Evolutionary conservation across 2,888 invertebrate species (phyloP), one percentile per base, ranked within the genome.

Genomic region (Euzophera pinguis): DNA sequence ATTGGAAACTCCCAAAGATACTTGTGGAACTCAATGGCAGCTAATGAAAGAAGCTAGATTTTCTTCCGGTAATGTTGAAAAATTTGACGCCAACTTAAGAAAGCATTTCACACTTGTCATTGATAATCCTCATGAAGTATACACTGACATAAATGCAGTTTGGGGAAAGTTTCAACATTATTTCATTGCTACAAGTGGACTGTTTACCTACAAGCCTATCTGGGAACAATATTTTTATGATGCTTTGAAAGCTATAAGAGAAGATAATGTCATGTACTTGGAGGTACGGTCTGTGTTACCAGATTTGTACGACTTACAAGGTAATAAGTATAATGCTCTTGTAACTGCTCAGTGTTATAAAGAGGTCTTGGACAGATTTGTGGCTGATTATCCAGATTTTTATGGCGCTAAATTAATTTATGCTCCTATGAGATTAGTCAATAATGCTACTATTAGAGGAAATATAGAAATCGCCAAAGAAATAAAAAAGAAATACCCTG

Each of bases 341-440:
- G 92, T 92, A 27, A 91, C 93, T 0, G 92, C 92, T 0, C 73
- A 79, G 37, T 73, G 91, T 8, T 94, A 93, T 58, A 91, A 92
- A 59, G 78, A 84, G 32, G 86, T 91, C 0, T 73, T 91, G 0
- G 87, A 93, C 12, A 79, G 84, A 62, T 95, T 95, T 65, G 79
- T 90, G 56, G 54, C 55, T 0, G 89, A 91, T 14, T 86, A 94
- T 74, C 92, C 93, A 1, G 92, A 93, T 58, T 95, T 95, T 60
- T 85, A 92, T 52, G 95, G 95, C 0, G 92, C 91, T 0, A 94
- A 93, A 63, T 66, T 95, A 27, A 95, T 95, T 57, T 95, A 93
- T 64, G 94, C 94, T 0, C 94, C 95, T 0, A 50, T 84, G 0
- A 91, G 94, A 56, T 71, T 74, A 1, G 89, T 91, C 0, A 73